Percentiles rank a stretch among this genome's conserved stretches.
These are phyloP conservation scores for Chiridota heheva DNA, from an alignment of 35 echinoderm and acorn worm genomes.

Conservation along the genomic window DNA sequence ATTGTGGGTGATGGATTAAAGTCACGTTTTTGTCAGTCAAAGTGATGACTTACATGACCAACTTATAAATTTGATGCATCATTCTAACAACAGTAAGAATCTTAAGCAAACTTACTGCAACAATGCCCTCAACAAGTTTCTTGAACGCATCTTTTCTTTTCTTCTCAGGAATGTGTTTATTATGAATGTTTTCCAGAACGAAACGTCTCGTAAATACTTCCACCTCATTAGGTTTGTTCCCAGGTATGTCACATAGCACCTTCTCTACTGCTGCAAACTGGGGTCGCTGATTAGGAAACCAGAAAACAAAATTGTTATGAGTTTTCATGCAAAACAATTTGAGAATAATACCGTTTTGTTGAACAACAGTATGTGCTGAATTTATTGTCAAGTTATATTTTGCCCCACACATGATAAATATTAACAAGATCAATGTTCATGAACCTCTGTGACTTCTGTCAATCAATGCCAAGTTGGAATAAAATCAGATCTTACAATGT, in stretches of 20 bases:
- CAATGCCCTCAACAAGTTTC: conserved; percentile 34
- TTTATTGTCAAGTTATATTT: too few species aligned
- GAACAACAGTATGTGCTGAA: too few species aligned
- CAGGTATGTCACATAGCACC: conserved; percentile 13
- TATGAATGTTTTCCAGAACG: background rate
- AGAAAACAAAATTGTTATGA: background rate
- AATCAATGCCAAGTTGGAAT: too few species aligned
- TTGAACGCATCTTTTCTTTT: conserved; percentile 68
- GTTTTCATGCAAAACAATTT: background rate
- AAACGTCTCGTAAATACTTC: conserved; percentile 10
- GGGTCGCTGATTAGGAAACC: conserved; percentile 8
- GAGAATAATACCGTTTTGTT: too few species aligned
- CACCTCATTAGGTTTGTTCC: background rate
- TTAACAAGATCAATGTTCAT: too few species aligned
- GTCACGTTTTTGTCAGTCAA: too few species aligned
- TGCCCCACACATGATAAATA: too few species aligned
- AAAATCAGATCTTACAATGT: too few species aligned
- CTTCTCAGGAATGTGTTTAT: conserved; percentile 42
- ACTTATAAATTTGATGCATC: too few species aligned
- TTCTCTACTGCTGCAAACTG: conserved; percentile 17
- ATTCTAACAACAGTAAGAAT: background rate
- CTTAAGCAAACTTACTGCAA: conserved; percentile 31
- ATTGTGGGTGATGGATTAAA: too few species aligned
- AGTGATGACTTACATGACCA: too few species aligned
- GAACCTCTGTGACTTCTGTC: too few species aligned